Percentiles rank a stretch among this genome's conserved stretches.
These are phyloP conservation scores for Pipistrellus pygmaeus DNA, from an alignment of 2,797 vertebrate genomes.

Conservation along the genomic window DNA sequence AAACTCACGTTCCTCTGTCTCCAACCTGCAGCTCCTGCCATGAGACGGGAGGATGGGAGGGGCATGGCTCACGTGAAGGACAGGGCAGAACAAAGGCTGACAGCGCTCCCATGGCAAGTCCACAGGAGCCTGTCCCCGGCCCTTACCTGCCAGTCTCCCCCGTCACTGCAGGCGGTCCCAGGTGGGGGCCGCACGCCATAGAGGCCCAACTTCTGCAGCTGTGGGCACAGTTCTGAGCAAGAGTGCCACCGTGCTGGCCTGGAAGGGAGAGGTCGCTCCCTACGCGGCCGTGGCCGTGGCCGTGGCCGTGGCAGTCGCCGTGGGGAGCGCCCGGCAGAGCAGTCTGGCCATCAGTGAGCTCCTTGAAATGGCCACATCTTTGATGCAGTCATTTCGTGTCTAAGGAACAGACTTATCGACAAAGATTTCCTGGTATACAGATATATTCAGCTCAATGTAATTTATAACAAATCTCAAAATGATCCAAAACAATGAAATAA, in stretches of 20 bases:
- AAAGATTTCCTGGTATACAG: neutral
- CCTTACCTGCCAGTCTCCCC: neutral
- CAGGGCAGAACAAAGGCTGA: neutral
- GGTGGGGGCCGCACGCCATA: neutral
- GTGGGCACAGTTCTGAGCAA: neutral
- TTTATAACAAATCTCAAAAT: conserved; percentile 21
- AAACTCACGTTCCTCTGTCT: neutral
- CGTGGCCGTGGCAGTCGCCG: neutral
- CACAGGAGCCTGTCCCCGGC: too few relatives aligned
- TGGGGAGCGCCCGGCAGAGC: neutral
- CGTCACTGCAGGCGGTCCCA: neutral
- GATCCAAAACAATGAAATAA: neutral
- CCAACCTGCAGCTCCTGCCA: neutral
- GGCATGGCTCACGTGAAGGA: fast-evolving
- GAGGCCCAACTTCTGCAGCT: neutral
- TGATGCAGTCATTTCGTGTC: neutral
- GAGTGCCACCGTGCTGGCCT: neutral
- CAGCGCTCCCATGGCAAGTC: neutral
- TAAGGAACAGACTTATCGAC: neutral
- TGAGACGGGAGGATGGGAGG: fast-evolving
- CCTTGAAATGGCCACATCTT: neutral
- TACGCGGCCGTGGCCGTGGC: too few relatives aligned
- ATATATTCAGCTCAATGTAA: neutral
- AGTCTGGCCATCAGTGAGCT: neutral
- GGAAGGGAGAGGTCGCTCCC: neutral